These are phyloP conservation scores for Kryphioiulus occultus DNA, from an alignment of 2,888 invertebrate species.

Conservation along the genomic window DNA sequence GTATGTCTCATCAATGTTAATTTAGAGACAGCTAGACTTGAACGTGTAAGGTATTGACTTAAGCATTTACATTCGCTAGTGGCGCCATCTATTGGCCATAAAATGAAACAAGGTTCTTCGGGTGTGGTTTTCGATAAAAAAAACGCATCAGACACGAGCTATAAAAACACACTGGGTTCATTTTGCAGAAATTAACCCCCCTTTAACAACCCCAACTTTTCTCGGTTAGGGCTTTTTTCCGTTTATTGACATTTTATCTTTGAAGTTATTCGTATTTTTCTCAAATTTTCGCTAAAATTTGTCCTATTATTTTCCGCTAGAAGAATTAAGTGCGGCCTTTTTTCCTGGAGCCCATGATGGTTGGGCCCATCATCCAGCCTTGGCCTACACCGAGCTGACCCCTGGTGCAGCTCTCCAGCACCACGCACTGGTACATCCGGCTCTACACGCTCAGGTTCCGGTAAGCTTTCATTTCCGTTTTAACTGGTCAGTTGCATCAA, in stretches of 20 bases:
- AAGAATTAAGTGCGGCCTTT: slow-evolving; percentile 92
- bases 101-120: neutral
- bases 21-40: too few species aligned
- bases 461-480: slow-evolving; percentile 69
- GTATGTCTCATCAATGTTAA: too few species aligned
- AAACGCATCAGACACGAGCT: neutral
- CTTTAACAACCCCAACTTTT: neutral
- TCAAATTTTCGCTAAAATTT: slow-evolving; percentile 6
- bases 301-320: slow-evolving; percentile 58
- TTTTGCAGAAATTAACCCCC: neutral
- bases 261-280: neutral
- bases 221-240: neutral
- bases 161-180: neutral
- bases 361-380: slow-evolving; percentile 81
- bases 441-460: slow-evolving; percentile 95
- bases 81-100: neutral
- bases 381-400: slow-evolving; percentile 71
- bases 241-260: neutral
- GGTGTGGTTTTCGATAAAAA: neutral
- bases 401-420: slow-evolving; percentile 70
- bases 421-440: slow-evolving; percentile 87
- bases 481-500: neutral
- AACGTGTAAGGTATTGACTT: too few species aligned
- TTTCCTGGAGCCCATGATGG: slow-evolving; percentile 93
- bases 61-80: neutral